These are phyloP conservation scores for Python bivittatus DNA, from an alignment of 2,113 vertebrate genomes.

Conservation along the genomic window DNA sequence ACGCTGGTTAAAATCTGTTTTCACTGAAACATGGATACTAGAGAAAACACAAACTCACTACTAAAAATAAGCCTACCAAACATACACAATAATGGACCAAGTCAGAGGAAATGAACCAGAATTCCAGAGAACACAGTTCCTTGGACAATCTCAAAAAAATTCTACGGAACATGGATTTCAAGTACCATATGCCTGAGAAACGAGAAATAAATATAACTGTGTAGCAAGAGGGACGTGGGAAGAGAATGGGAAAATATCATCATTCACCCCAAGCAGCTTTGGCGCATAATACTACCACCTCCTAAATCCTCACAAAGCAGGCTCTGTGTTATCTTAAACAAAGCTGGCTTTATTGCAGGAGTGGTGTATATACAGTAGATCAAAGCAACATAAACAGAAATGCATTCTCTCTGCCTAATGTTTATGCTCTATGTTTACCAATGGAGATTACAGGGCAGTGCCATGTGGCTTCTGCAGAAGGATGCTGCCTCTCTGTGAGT, in stretches of 20 bases:
- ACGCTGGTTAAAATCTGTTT: background rate
- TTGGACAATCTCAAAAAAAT: background rate
- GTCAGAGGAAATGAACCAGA: slow-evolving; percentile 3
- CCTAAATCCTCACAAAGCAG: slow-evolving; percentile 4
- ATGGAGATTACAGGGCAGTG: slow-evolving; percentile 5
- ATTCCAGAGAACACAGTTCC: background rate
- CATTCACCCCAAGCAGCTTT: background rate
- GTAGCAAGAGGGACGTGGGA: background rate
- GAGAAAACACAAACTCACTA: background rate
- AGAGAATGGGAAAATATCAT: slow-evolving; percentile 16
- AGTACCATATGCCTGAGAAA: background rate
- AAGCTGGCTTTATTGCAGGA: slow-evolving; percentile 25
- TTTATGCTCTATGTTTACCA: background rate
- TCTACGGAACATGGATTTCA: background rate
- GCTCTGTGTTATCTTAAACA: slow-evolving; percentile 21
- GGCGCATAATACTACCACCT: background rate
- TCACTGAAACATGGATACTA: background rate
- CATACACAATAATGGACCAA: background rate
- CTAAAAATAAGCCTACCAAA: slow-evolving; percentile 13
- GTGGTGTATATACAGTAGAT: slow-evolving; percentile 20
- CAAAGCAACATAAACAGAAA: slow-evolving; percentile 35
- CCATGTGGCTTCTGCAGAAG: background rate
- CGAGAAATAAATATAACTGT: background rate
- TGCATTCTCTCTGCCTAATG: background rate
- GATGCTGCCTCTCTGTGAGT: background rate